phyloP scores from a whole-genome alignment of 2,797 vertebrate species.

The Chrysolophus pictus region DNA sequence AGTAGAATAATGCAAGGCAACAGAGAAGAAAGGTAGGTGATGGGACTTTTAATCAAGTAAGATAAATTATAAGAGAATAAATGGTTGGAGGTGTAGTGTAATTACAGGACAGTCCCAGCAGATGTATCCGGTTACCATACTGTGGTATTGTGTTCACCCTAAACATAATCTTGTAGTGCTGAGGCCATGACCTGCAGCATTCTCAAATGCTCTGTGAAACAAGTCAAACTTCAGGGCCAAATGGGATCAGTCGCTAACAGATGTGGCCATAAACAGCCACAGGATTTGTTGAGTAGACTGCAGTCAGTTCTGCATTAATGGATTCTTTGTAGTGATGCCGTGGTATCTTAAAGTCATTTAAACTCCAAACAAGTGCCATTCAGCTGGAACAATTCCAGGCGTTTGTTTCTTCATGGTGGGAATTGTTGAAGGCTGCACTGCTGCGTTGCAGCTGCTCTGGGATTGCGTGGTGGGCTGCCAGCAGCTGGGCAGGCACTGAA shows the following conservation, averaged over 20 bases:
- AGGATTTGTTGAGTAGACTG: neutral
- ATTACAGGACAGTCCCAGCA: neutral
- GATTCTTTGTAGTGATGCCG: neutral
- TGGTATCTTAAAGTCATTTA: neutral
- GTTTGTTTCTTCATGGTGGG: neutral
- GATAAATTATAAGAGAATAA: neutral
- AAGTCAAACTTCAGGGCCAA: neutral
- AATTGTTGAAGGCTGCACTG: accelerated
- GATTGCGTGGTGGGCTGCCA: neutral
- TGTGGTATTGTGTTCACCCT: neutral
- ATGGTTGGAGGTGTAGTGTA: neutral
- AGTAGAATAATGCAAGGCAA: neutral
- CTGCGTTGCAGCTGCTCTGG: accelerated
- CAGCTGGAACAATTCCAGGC: neutral
- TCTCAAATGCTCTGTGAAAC: neutral
- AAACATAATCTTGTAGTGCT: accelerated
- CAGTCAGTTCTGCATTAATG: neutral
- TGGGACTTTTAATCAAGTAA: neutral
- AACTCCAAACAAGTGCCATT: neutral
- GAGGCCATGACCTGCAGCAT: neutral
- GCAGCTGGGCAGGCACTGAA: accelerated
- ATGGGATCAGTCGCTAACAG: neutral
- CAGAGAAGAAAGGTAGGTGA: neutral
- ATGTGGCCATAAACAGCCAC: neutral
- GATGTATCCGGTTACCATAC: neutral